Percentiles rank a stretch among this genome's conserved stretches.
phyloP scores from a whole-genome alignment of 2,888 invertebrate genomes.

The Melolontha melolontha region DNA sequence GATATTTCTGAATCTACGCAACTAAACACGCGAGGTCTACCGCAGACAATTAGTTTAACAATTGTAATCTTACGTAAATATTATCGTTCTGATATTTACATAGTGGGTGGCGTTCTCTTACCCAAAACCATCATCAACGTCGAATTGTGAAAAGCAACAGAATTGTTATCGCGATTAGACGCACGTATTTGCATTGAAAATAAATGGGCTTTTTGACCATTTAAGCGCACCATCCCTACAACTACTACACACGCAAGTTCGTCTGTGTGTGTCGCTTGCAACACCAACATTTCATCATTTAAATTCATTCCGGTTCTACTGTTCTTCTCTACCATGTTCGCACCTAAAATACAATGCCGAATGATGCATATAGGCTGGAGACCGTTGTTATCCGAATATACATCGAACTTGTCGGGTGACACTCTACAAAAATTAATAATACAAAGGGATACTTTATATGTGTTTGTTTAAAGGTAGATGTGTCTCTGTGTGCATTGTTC shows the following conservation, averaged over 20 bases:
- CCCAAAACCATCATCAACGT: too few species aligned
- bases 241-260: neutral
- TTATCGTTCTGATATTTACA: constrained; percentile 1
- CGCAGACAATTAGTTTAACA: constrained; percentile 16
- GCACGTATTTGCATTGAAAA: constrained; percentile 4
- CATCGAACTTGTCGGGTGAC: constrained; percentile 11
- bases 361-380: neutral
- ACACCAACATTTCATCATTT: too few species aligned
- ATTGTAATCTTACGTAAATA: constrained; percentile 14
- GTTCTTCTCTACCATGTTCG: too few species aligned
- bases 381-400: neutral
- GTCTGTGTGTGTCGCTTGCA: too few species aligned
- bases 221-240: neutral
- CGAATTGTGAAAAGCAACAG: too few species aligned
- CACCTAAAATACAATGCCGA: neutral
- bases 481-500: too few species aligned
- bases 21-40: constrained; percentile 9
- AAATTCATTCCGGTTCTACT: too few species aligned
- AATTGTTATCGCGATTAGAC: constrained; percentile 3
- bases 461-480: too few species aligned
- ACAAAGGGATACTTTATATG: constrained; percentile 1
- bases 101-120: too few species aligned
- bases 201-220: constrained; percentile 10
- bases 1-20: neutral
- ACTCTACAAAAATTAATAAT: constrained; percentile 9